Conservation (phyloP, 2,888 invertebrate species). For the Erebia epiphron region DNA sequence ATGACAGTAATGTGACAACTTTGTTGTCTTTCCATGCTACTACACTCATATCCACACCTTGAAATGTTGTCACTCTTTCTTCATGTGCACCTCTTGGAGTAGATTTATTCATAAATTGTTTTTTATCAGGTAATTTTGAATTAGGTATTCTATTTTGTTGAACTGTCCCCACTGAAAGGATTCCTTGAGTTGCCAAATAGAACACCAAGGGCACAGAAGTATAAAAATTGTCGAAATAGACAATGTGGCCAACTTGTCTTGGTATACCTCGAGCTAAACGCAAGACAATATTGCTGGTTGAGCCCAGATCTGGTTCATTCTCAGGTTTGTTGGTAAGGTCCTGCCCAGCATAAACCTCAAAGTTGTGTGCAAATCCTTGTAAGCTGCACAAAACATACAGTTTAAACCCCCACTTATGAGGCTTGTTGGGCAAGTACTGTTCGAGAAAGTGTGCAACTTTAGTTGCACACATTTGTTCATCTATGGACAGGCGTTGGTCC, state of each 20-base stretch:
- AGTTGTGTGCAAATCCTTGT: conserved; percentile 10
- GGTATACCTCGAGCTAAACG: conserved; percentile 47
- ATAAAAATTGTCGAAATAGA: conserved; percentile 47
- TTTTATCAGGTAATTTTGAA: conserved; percentile 49
- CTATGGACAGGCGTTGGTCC: conserved; percentile 41
- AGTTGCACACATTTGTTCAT: no score
- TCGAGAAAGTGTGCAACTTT: conserved; percentile 44
- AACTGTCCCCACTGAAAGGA: conserved; percentile 33
- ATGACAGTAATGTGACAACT: conserved; percentile 48
- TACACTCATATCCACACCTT: conserved; percentile 48
- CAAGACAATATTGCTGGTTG: conserved; percentile 45
- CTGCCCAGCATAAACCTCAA: conserved; percentile 2
- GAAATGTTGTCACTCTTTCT: conserved; percentile 46
- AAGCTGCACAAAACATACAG: conserved; percentile 41
- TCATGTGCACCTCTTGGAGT: conserved; percentile 47
- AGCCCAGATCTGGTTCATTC: conserved; percentile 18
- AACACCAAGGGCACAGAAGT: conserved; percentile 34
- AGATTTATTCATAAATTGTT: conserved; percentile 47
- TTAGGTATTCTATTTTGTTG: conserved; percentile 46
- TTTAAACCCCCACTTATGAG: conserved; percentile 44
- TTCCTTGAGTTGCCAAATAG: conserved; percentile 29
- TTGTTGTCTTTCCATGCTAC: conserved; percentile 53
- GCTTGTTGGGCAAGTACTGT: conserved; percentile 42
- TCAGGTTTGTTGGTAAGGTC: background rate
- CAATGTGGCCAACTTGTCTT: conserved; percentile 47